These are phyloP conservation scores for Phycodurus eques DNA, from an alignment of 2,113 vertebrate genomes.

Conservation along the genomic window DNA sequence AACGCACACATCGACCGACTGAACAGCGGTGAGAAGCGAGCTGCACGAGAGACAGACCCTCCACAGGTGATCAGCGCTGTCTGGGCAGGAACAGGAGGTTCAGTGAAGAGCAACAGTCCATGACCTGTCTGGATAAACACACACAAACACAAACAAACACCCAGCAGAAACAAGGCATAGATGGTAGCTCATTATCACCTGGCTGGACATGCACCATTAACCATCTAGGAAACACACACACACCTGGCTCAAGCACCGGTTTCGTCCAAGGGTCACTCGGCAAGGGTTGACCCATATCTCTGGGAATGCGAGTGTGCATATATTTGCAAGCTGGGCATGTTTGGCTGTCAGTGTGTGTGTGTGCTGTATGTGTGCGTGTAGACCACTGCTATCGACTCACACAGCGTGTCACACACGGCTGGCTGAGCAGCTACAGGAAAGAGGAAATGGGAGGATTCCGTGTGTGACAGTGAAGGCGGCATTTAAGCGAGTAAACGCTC, in stretches of 20 bases:
- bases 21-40: constrained; percentile 5
- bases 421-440: constrained; percentile 62
- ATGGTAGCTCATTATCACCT: constrained; percentile 54
- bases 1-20: neutral
- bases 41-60: constrained; percentile 20
- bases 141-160: constrained; percentile 6
- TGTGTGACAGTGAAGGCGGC: constrained; percentile 50
- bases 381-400: constrained; percentile 44
- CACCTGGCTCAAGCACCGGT: constrained; percentile 23
- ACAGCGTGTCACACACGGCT: constrained; percentile 49
- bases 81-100: constrained; percentile 27
- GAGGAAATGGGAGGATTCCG: constrained; percentile 65
- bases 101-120: constrained; percentile 39
- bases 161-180: constrained; percentile 22
- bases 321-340: constrained; percentile 23
- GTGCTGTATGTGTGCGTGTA: constrained; percentile 8
- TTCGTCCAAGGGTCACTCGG: constrained; percentile 31
- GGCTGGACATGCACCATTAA: constrained; percentile 30
- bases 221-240: constrained; percentile 30
- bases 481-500: constrained; percentile 34
- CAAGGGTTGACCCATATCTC: constrained; percentile 47
- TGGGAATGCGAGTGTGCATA: constrained; percentile 25
- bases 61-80: constrained; percentile 41
- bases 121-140: constrained; percentile 48
- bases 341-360: constrained; percentile 11